Percentiles rank a stretch among this genome's conserved stretches.
These are phyloP conservation scores for Sebastiscus tertius DNA, from an alignment of 2,797 vertebrate species.

Conservation along the genomic window DNA sequence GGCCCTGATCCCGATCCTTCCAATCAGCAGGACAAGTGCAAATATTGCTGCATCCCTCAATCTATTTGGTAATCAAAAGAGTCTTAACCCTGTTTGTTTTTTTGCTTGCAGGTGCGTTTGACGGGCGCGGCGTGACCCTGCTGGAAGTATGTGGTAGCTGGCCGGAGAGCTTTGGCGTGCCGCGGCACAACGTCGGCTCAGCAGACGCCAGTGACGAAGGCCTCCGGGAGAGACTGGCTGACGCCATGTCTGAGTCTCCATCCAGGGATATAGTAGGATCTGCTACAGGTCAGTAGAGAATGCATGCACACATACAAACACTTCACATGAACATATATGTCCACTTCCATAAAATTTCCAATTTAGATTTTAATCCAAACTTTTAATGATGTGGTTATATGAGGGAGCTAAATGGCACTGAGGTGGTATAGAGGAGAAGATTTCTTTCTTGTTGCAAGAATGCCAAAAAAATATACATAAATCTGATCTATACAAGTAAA, in stretches of 20 bases:
- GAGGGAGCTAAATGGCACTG: background rate
- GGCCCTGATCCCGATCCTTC: background rate
- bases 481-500: background rate
- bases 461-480: background rate
- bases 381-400: background rate
- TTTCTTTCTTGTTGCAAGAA: background rate
- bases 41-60: background rate
- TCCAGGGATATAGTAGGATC: slow-evolving; percentile 93
- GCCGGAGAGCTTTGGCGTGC: slow-evolving; percentile 94
- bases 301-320: background rate
- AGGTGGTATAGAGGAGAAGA: too few species aligned
- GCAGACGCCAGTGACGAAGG: slow-evolving; percentile 93
- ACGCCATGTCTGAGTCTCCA: slow-evolving; percentile 97
- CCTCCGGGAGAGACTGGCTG: slow-evolving; percentile 93
- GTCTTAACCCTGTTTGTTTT: background rate
- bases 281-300: slow-evolving; percentile 89
- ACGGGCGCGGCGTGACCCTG: slow-evolving; percentile 92
- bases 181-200: slow-evolving; percentile 87
- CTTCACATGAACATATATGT: background rate
- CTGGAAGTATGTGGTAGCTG: slow-evolving; percentile 98
- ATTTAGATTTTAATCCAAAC: background rate
- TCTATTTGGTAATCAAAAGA: background rate
- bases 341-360: background rate
- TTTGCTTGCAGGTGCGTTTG: slow-evolving; percentile 88
- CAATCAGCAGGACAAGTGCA: background rate